Evolutionary conservation across 1,140 invertebrate genomes (phyloP).

Genomic region (Aphelenchoides avenae): DNA sequence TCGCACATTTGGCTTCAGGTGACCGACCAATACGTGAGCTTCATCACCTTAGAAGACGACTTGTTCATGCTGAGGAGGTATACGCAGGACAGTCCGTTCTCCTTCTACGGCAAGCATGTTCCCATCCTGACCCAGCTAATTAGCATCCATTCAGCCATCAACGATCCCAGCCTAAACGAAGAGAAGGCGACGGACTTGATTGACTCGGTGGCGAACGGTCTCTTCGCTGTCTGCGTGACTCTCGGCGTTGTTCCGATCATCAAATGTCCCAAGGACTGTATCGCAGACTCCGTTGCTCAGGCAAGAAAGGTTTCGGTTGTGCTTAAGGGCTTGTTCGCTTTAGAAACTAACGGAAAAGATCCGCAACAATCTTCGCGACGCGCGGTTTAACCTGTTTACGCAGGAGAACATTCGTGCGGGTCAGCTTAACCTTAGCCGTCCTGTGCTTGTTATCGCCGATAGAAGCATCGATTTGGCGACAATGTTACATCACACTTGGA

Average conservation of each 20-base stretch:
- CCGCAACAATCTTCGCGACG: constrained; percentile 89
- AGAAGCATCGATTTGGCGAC: constrained; percentile 93
- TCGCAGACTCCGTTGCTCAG: constrained; percentile 93
- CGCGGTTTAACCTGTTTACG: constrained; percentile 91
- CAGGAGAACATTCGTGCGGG: constrained; percentile 61
- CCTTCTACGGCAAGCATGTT: constrained; percentile 51
- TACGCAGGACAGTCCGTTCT: constrained; percentile 29
- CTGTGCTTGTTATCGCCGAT: constrained; percentile 78
- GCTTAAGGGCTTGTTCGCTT: constrained; percentile 14
- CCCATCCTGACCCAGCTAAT: background rate
- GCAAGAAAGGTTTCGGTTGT: constrained; percentile 30
- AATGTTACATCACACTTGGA: constrained; percentile 97
- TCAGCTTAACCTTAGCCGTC: constrained; percentile 51
- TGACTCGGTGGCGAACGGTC: constrained; percentile 86
- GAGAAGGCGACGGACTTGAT: constrained; percentile 91
- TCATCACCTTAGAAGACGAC: constrained; percentile 95
- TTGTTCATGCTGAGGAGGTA: constrained; percentile 74
- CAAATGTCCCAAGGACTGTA: constrained; percentile 86
- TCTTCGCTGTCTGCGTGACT: constrained; percentile 96
- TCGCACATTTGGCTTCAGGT: constrained; percentile 64
- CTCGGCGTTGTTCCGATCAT: constrained; percentile 90
- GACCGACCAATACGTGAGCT: constrained; percentile 95
- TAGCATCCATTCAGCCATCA: constrained; percentile 71
- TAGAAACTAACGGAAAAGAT: constrained; percentile 91
- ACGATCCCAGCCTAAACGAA: constrained; percentile 87